These are phyloP conservation scores for Zoanthus solanderi DNA, from an alignment of 92 coral and sea anemone species.

Conservation along the genomic window DNA sequence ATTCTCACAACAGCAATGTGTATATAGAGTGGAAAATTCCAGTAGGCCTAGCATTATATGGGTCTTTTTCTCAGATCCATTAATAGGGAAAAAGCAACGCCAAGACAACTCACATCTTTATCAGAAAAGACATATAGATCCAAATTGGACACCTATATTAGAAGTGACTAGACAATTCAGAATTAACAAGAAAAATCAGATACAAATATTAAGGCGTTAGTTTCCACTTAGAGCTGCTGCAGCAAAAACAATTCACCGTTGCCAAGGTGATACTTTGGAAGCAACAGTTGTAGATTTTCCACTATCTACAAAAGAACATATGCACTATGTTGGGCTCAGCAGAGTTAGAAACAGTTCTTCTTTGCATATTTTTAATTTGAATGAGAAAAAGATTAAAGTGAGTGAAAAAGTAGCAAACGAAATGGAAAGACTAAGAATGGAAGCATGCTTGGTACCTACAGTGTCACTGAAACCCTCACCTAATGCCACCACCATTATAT, in stretches of 20 bases:
- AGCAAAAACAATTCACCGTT: slow-evolving; percentile 10
- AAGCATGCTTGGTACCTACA: not conserved
- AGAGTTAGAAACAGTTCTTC: not conserved
- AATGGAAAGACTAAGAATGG: not conserved
- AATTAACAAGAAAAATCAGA: slow-evolving; percentile 44
- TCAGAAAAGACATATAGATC: not conserved
- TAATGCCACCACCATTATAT: slow-evolving; percentile 28
- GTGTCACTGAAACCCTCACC: not conserved
- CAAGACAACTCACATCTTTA: slow-evolving; percentile 54
- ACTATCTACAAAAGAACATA: not conserved
- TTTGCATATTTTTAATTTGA: not conserved
- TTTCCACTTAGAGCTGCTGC: slow-evolving; percentile 51
- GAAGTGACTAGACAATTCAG: slow-evolving; percentile 72
- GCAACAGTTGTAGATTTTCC: slow-evolving; percentile 1
- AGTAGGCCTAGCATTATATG: slow-evolving; percentile 74
- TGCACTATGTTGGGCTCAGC: not conserved
- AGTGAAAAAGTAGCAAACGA: not conserved
- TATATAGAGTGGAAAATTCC: slow-evolving; percentile 62
- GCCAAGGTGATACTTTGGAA: not conserved
- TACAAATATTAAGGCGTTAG: slow-evolving; percentile 63
- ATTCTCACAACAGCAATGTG: slow-evolving; percentile 47
- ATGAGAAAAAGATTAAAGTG: not conserved
- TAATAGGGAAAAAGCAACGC: slow-evolving; percentile 58
- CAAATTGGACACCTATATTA: slow-evolving; percentile 69
- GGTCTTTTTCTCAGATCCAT: slow-evolving; percentile 59